Base-by-base conservation (phyloP, 2,797 vertebrate species). In the Pristis pectinata region DNA sequence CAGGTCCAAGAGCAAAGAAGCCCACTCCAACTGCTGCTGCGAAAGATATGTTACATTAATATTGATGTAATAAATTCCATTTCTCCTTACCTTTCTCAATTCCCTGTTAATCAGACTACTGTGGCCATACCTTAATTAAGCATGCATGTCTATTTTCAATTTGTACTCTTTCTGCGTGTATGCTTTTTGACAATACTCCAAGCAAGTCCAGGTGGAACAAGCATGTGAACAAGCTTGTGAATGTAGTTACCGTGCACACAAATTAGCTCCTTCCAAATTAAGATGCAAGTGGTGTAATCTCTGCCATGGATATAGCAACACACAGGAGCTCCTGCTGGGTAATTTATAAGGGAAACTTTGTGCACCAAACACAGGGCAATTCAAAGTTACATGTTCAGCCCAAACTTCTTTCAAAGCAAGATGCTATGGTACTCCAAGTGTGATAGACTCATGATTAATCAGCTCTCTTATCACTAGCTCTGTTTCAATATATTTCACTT, bases 151-250 rank as follows among this genome's bases (percentile, higher is more conserved):
- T 98, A 97, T 98, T 98, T 98, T 98, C 97, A 97, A 97, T 98
- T 97, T 96, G 96, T 98, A 98, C 97, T 98, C 98, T 98, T 98
- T 98, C 98, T 97, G 97, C 98, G 98, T 97, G 98, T 97, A 98
- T 98, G 97, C 97, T 97, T 98, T 98, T 98, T 99, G 98, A 99
- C 98, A 98, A 98, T 98, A 97, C 97, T 98, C 98, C 98, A 98
- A 98, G 98, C 98, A 98, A 97, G 98, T 98, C 98, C 98, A 98
- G 98, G 98, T 99, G 98, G 98, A 99, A 98, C 97, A 95, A 97
- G 98, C 97, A 97, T 98, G 98, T 98, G 98, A 99, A 98, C 98
- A 98, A 97, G 97, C 98, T 98, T 98, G 97, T 98, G 98, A 98
- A 98, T 97, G 98, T 97, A 98, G 97, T 98, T 97, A 97, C 97